Percentiles rank a stretch among this genome's conserved stretches.
Evolutionary conservation across 2,888 invertebrate genomes (phyloP).

Genomic region (Panzeria rudis): DNA sequence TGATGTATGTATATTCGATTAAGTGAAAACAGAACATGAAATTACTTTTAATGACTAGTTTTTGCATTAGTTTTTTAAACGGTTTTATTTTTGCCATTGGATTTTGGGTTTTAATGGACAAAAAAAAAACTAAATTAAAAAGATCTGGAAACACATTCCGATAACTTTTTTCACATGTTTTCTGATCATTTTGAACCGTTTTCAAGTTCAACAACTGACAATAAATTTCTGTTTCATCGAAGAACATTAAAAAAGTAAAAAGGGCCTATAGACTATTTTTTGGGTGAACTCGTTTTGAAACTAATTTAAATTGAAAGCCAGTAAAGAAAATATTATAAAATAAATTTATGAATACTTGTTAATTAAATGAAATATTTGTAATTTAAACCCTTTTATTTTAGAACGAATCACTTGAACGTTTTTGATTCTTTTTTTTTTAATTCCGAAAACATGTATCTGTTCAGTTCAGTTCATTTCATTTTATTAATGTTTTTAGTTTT

Average conservation of each 20-base stretch:
- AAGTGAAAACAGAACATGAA: too few relatives aligned
- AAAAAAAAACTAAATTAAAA: too few relatives aligned
- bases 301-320: neutral
- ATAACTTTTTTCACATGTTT: neutral
- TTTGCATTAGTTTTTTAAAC: too few relatives aligned
- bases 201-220: slow-evolving; percentile 33
- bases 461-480: slow-evolving; percentile 44
- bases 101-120: too few relatives aligned
- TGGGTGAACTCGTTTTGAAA: neutral
- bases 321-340: neutral
- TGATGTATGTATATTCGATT: too few relatives aligned
- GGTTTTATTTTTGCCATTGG: too few relatives aligned
- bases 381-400: slow-evolving; percentile 24
- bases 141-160: too few relatives aligned
- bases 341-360: slow-evolving; percentile 1
- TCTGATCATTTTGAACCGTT: neutral
- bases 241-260: neutral
- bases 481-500: slow-evolving; percentile 32
- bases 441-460: slow-evolving; percentile 19
- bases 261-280: slow-evolving; percentile 15
- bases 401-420: neutral
- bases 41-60: too few relatives aligned
- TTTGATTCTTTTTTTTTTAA: too few relatives aligned
- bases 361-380: slow-evolving; percentile 30
- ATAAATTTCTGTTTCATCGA: slow-evolving; percentile 8